A percentile compares a stretch with the other conserved stretches of the same genome.
phyloP scores from a whole-genome alignment of 2,888 invertebrate genomes.

The Chymomyza fuscimana region DNA sequence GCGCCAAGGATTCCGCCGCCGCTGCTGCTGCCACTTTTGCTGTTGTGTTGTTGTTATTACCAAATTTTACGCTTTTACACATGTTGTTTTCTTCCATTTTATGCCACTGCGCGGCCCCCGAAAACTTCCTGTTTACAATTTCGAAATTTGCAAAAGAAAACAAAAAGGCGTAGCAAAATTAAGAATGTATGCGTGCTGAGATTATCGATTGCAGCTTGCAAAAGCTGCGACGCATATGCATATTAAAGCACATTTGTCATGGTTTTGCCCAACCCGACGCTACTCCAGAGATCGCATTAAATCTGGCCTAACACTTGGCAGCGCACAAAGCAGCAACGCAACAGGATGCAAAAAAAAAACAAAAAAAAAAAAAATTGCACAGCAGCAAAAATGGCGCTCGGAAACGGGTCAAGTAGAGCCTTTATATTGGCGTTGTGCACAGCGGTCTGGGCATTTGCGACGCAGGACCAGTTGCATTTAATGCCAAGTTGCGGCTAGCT shows the following conservation, averaged over 20 bases:
- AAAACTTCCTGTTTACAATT: not conserved
- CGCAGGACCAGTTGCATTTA: slow-evolving; percentile 7
- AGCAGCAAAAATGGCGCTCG: slow-evolving; percentile 51
- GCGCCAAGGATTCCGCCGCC: not conserved
- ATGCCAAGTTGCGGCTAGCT: not conserved
- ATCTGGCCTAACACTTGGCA: not conserved
- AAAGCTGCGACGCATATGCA: slow-evolving; percentile 40
- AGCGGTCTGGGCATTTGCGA: not conserved
- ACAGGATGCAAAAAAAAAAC: too few species aligned
- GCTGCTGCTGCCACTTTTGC: slow-evolving; percentile 11
- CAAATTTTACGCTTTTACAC: slow-evolving; percentile 48
- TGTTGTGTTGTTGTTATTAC: not conserved
- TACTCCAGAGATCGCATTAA: not conserved
- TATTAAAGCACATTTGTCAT: not conserved
- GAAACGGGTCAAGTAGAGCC: slow-evolving; percentile 24
- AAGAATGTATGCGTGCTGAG: not conserved
- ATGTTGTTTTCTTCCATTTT: slow-evolving; percentile 57
- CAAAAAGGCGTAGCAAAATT: not conserved
- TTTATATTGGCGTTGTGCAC: not conserved
- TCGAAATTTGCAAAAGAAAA: slow-evolving; percentile 4
- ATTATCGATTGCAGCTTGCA: slow-evolving; percentile 28
- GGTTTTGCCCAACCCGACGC: not conserved
- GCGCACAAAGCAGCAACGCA: not conserved
- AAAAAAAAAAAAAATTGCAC: not conserved
- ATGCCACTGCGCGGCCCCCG: slow-evolving; percentile 26